These are phyloP conservation scores for Pararge aegeria DNA, from an alignment of 1,140 invertebrate genomes.

Conservation along the genomic window DNA sequence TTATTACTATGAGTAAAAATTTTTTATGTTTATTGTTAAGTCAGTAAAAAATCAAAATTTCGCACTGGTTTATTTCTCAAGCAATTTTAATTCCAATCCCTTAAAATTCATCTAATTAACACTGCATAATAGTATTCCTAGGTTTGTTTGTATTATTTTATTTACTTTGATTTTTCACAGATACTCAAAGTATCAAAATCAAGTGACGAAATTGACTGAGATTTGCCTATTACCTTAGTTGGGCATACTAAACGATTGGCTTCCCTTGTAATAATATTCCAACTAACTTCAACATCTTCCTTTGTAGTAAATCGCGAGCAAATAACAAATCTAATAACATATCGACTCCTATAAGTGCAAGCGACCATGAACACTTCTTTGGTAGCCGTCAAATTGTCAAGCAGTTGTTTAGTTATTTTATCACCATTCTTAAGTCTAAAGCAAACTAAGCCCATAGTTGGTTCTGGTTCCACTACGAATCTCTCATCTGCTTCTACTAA, in stretches of 20 bases:
- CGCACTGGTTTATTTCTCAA: too few relatives aligned
- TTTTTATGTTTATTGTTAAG: too few relatives aligned
- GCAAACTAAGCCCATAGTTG: constrained; percentile 91
- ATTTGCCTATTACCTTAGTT: constrained; percentile 48
- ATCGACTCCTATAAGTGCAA: constrained; percentile 83
- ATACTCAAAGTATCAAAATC: constrained; percentile 47
- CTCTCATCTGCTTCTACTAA: constrained; percentile 85
- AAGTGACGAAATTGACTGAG: constrained; percentile 51
- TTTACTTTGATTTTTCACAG: constrained; percentile 74
- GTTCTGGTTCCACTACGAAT: constrained; percentile 89
- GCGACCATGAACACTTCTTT: constrained; percentile 93
- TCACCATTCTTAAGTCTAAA: constrained; percentile 93
- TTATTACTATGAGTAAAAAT: too few relatives aligned
- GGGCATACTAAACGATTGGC: constrained; percentile 54
- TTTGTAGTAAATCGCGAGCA: constrained; percentile 86
- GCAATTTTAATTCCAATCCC: neutral
- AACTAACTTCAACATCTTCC: constrained; percentile 89
- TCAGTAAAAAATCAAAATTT: too few relatives aligned
- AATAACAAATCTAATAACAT: constrained; percentile 91
- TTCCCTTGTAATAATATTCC: constrained; percentile 87
- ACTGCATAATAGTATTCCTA: neutral
- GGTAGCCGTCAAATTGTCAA: constrained; percentile 87
- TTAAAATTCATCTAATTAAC: neutral
- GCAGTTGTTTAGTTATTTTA: constrained; percentile 85
- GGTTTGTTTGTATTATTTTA: neutral